These are phyloP conservation scores for Hipposideros armiger DNA, from an alignment of 2,113 vertebrate genomes.

Conservation along the genomic window DNA sequence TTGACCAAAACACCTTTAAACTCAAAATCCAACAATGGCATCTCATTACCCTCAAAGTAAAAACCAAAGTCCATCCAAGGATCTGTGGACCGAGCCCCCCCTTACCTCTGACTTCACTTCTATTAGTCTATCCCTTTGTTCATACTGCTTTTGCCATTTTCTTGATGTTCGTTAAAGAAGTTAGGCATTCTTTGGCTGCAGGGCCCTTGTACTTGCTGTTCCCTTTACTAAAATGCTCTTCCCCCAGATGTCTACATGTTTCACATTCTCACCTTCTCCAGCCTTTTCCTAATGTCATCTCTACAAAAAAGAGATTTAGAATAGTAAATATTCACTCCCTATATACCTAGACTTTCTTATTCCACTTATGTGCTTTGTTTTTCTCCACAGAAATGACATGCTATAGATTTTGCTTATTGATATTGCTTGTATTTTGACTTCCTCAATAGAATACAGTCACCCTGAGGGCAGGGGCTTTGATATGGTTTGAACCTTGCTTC, in stretches of 20 bases:
- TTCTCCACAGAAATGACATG: not conserved
- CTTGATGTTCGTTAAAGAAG: not conserved
- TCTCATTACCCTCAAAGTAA: not conserved
- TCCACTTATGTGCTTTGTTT: conserved; percentile 17
- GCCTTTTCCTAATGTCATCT: not conserved
- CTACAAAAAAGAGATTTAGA: not conserved
- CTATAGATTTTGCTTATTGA: not conserved
- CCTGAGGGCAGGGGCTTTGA: not conserved
- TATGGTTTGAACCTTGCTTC: not conserved
- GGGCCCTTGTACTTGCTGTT: not conserved
- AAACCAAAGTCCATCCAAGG: not conserved
- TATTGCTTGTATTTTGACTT: not conserved
- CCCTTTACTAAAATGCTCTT: not conserved
- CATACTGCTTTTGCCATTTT: not conserved
- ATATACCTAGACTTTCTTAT: not conserved
- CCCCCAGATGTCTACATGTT: not conserved
- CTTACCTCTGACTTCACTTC: not conserved
- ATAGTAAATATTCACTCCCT: not conserved
- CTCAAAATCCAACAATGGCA: not conserved
- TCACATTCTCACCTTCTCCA: not conserved
- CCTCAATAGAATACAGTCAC: not conserved
- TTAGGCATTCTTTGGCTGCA: not conserved
- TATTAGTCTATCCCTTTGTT: not conserved
- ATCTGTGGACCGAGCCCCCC: not conserved
- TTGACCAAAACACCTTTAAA: not conserved